Evolutionary conservation across 2,888 invertebrate genomes (phyloP).

Genomic region (Dryococelus australis): DNA sequence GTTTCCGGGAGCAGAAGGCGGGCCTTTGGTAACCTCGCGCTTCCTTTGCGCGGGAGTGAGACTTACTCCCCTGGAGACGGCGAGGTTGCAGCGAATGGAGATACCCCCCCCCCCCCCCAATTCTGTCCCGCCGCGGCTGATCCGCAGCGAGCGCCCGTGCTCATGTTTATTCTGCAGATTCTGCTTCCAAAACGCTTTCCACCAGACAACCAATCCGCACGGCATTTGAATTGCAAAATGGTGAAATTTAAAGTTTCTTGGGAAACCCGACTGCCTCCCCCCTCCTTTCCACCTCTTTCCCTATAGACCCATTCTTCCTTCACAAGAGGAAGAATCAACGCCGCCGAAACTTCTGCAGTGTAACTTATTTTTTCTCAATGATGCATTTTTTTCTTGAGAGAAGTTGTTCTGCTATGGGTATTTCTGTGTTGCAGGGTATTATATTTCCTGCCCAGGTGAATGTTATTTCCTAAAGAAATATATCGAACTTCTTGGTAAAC

Average conservation of each 20-base stretch:
- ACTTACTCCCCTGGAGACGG: not conserved
- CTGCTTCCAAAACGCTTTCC: constrained; percentile 24
- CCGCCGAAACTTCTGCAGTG: not conserved
- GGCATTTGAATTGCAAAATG: constrained; percentile 28
- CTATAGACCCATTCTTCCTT: not conserved
- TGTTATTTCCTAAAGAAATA: not conserved
- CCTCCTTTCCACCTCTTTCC: not conserved
- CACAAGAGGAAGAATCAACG: constrained; percentile 2
- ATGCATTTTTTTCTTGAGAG: not conserved
- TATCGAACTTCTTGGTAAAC: too few species aligned
- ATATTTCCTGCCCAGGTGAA: not conserved
- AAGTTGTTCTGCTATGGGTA: not conserved
- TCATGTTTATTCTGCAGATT: constrained; percentile 16
- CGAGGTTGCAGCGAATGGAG: not conserved
- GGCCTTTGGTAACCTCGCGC: not conserved
- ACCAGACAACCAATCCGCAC: constrained; percentile 27
- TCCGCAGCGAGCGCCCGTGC: not conserved
- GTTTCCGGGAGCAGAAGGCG: not conserved
- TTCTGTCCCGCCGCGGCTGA: not conserved
- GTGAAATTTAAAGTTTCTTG: constrained; percentile 22
- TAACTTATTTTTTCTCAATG: not conserved
- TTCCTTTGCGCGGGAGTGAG: not conserved
- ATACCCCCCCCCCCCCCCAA: not conserved
- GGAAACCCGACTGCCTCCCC: not conserved
- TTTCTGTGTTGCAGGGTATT: not conserved